These are phyloP conservation scores for Xiphias gladius DNA, from an alignment of 2,113 vertebrate genomes.

Conservation along the genomic window DNA sequence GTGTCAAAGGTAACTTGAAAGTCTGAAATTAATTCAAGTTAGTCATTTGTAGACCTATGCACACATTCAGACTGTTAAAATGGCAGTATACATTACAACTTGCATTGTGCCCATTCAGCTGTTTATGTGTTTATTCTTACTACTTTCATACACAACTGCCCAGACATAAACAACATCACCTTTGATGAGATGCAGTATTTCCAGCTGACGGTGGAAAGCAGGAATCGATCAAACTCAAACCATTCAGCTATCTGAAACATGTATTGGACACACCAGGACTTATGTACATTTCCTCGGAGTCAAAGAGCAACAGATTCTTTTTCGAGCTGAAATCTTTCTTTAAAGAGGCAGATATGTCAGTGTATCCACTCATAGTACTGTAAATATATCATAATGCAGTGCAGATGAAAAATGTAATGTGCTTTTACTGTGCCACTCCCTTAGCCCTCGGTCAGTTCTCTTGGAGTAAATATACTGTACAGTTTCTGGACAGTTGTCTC, in stretches of 20 bases:
- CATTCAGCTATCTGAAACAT: not conserved
- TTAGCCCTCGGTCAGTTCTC: not conserved
- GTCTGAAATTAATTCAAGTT: not conserved
- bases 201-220: no score
- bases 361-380: not conserved
- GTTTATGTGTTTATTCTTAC: not conserved
- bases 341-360: not conserved
- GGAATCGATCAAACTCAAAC: not conserved
- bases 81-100: not conserved
- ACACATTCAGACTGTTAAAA: not conserved
- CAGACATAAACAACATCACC: not conserved
- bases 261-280: not conserved
- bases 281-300: not conserved
- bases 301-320: not conserved
- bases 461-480: not conserved
- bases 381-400: not conserved
- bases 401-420: not conserved
- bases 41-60: not conserved
- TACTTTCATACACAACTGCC: no score
- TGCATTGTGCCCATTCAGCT: not conserved
- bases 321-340: not conserved
- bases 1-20: slow-evolving; percentile 92
- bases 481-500: not conserved
- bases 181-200: not conserved
- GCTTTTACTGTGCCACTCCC: not conserved